Base-by-base conservation (phyloP, 2,113 vertebrate genomes). In the Myodes glareolus region DNA sequence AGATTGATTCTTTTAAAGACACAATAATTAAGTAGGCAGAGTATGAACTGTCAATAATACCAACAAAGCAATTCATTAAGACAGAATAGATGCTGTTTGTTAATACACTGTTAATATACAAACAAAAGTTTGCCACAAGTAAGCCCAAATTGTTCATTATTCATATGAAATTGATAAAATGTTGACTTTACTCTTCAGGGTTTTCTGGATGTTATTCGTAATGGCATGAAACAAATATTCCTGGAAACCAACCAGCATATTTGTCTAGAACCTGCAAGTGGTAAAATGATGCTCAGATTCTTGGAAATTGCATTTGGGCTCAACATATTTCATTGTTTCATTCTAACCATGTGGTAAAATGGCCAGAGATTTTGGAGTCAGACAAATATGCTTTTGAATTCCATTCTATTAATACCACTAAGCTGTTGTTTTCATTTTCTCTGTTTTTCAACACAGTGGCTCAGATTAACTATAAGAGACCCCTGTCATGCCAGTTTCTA, bases 61-160 rank as follows among this genome's bases (percentile, higher is more conserved):
- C 85, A 96, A 50, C 42, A 94, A 95, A 97, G 50, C 67, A 92
- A 96, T 96, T 96, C 72, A 91, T 96, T 96, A 94, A 88, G 31
- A 42, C 23, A 84, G 77, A 90, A 58, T 84, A 78, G 52, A 39
- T 89, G 6, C 21, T 82, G 50, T 95, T 95, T 7, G 29, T 94
- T 97, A 94, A 96, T 91, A 96, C 80, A 93, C 5, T 61, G 36
- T 75, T 77, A 94, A 95, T 85, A 42, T 31, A 65, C 58, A 67
- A 95, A 76, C 25, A 85, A 92, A 81, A 82, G 55, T 67, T 89
- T 95, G 36, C 12, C n/a, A 78, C 31, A 5, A 4, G 7, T 76
- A 81, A 94, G 67, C 23, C 36, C 50, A 97, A 95, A 87, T 92
- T 33, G 23, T 87, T 5, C 36, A 67, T 91, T 88, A 76, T 50